phyloP scores from a whole-genome alignment of 1,140 invertebrate genomes.

The Heliconius nattereri region DNA sequence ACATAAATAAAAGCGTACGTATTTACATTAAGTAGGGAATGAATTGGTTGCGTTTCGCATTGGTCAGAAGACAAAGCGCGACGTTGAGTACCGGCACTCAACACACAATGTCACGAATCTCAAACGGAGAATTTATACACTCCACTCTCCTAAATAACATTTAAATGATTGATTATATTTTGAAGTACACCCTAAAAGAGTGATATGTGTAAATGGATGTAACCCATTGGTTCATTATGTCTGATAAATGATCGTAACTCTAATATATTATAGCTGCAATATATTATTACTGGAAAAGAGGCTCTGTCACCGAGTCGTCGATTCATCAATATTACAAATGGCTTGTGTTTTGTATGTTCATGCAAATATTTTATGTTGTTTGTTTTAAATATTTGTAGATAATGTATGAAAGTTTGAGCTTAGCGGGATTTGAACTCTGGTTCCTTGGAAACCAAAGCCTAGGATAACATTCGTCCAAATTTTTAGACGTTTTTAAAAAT shows the following conservation, averaged over 20 bases:
- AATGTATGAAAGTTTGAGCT: too few species aligned
- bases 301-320: neutral
- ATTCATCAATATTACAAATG: conserved; percentile 36
- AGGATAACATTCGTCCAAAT: too few species aligned
- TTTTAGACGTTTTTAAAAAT: too few species aligned
- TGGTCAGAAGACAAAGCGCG: too few species aligned
- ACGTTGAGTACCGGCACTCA: too few species aligned
- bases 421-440: too few species aligned
- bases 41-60: too few species aligned
- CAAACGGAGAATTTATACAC: neutral
- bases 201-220: conserved; percentile 16
- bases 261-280: conserved; percentile 2
- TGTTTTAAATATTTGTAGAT: neutral
- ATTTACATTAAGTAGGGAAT: too few species aligned
- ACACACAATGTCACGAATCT: too few species aligned
- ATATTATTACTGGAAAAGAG: conserved; percentile 18
- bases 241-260: neutral
- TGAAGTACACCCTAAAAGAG: neutral
- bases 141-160: neutral
- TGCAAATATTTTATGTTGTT: neutral
- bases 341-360: neutral
- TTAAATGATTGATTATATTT: neutral
- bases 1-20: too few species aligned
- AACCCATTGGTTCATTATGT: conserved; percentile 11
- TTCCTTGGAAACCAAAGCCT: too few species aligned